These are phyloP conservation scores for Cremastinae sp. DNA, from an alignment of 2,888 invertebrate species.

Conservation along the genomic window DNA sequence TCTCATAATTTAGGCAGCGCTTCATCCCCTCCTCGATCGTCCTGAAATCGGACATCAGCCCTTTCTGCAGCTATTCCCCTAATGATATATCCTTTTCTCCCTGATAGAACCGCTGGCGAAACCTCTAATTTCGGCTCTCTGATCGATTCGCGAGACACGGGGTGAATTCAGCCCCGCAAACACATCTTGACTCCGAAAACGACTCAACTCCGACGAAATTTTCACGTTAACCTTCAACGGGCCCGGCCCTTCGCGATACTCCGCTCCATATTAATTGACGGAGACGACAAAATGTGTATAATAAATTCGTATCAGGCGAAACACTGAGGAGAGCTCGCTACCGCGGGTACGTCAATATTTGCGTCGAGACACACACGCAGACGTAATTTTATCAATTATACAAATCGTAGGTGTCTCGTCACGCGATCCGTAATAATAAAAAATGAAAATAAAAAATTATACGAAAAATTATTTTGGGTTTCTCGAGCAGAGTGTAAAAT, in stretches of 20 bases:
- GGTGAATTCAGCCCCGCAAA: constrained; percentile 19
- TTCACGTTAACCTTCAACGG: no score
- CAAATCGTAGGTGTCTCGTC: background rate
- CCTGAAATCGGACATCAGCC: constrained; percentile 26
- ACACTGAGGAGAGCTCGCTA: background rate
- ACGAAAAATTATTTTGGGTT: background rate
- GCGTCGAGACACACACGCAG: constrained; percentile 7
- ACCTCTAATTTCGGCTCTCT: constrained; percentile 64
- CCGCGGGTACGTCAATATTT: constrained; percentile 15
- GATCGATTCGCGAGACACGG: constrained; percentile 59
- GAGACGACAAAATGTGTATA: no score
- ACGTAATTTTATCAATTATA: constrained; percentile 36
- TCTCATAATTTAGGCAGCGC: constrained; percentile 32
- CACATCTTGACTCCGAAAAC: background rate
- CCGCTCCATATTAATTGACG: no score
- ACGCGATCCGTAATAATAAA: background rate
- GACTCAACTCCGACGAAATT: no score
- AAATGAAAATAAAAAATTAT: background rate
- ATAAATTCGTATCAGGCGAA: no score
- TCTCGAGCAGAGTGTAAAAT: no score
- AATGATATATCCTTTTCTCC: constrained; percentile 50
- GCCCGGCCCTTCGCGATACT: no score
- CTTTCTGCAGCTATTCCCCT: no score
- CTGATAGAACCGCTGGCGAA: constrained; percentile 59
- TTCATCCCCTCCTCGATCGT: constrained; percentile 42